Percentiles rank a stretch among this genome's conserved stretches.
phyloP scores from a whole-genome alignment of 2,888 invertebrate species.

The Strigamia maritima region DNA sequence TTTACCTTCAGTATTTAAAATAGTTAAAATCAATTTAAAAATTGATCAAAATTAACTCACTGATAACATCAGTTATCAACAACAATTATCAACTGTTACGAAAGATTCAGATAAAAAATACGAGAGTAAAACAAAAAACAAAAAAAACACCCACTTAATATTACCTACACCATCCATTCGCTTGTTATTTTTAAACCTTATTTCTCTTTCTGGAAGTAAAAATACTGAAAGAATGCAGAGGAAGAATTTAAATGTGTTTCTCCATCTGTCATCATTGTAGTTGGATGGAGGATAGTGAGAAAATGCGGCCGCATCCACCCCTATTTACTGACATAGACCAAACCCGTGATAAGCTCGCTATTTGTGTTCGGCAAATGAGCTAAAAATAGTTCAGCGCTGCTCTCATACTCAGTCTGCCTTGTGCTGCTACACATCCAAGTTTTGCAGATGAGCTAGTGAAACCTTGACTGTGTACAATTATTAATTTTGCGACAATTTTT shows the following conservation, averaged over 20 bases:
- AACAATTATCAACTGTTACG: neutral
- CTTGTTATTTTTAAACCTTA: neutral
- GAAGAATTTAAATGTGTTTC: slow-evolving; percentile 32
- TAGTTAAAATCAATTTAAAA: neutral
- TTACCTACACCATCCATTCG: neutral
- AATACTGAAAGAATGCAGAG: slow-evolving; percentile 17
- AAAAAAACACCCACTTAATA: neutral
- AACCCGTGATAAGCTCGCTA: slow-evolving; percentile 37
- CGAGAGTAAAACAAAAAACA: neutral
- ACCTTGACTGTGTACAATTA: neutral
- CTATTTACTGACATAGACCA: slow-evolving; percentile 26
- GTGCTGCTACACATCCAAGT: slow-evolving; percentile 23
- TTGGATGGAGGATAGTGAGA: slow-evolving; percentile 32
- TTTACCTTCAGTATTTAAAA: neutral
- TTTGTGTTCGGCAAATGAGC: slow-evolving; percentile 39
- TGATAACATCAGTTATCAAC: neutral
- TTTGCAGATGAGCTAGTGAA: slow-evolving; percentile 17
- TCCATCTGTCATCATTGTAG: slow-evolving; percentile 32
- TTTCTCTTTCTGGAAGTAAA: neutral
- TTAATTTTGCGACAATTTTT: neutral
- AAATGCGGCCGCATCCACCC: neutral
- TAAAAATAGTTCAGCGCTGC: slow-evolving; percentile 37
- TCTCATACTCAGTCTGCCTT: slow-evolving; percentile 28
- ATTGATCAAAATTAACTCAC: neutral
- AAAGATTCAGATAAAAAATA: neutral